Base-by-base conservation (phyloP, 1,140 invertebrate genomes). In the Neomicropteryx cornuta region DNA sequence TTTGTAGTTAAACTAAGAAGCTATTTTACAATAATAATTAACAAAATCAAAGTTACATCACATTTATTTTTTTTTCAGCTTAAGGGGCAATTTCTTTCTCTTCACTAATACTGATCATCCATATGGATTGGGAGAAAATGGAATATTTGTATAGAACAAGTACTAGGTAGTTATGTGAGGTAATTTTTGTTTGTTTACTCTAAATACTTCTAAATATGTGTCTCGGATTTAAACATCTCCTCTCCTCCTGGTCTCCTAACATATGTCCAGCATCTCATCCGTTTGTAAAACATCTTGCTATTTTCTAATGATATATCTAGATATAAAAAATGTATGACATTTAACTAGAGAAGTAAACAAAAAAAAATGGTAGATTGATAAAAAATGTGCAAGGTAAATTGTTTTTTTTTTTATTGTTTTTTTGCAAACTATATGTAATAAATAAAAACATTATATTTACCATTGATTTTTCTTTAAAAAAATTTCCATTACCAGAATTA, bases 21-120 rank as follows among this genome's bases (percentile, higher is more conserved):
- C 31, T 5, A 29, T 40, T 20, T 38, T 36, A 22, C 10, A 36
- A 6, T 16, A 16, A 35, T 23, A 3, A 34, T 35, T 13, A 21
- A 19, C 23, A 5, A 5, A n/a, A 31, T 38, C 6, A 13, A 21
- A 34, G 33, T 40, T 23, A 40, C 28, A 4, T 11, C 19, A n/a
- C 36, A 3, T 33, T 18, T 33, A 34, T 30, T 36, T 13, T 41
- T 2, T 43, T 56, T 50, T 24, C 49, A 65, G 62, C 29, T 53
- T 55, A 3, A 39, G 41, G 30, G 62, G 61, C 8, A 58, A 61
- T 44, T 66, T 36, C 33, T 66, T 46, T 48, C 43, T 62, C 6
- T 45, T 47, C n/a, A 66, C 62, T 13, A 55, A 55, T 18, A 5
- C 35, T 1, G 32, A 45, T 4, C 18, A 50, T 3, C 53, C 53